A percentile compares a stretch with the other conserved stretches of the same genome.
Evolutionary conservation across 2,113 vertebrate genomes (phyloP).

Genomic region (Murina feae): DNA sequence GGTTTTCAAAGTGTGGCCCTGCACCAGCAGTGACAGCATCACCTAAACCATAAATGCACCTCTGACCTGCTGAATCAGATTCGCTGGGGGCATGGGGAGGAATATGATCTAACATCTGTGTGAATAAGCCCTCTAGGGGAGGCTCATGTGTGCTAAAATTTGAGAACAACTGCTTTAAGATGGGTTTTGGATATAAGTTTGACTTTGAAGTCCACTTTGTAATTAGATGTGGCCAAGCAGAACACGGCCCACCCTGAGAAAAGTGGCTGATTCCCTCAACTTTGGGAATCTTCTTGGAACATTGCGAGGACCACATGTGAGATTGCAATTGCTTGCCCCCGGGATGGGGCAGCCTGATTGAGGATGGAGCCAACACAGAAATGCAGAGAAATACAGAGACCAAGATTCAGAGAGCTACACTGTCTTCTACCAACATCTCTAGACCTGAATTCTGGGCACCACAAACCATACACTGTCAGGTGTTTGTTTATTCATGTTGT

Average conservation of each 20-base stretch:
- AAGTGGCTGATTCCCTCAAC: neutral
- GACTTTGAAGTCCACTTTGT: neutral
- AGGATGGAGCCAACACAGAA: neutral
- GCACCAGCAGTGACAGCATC: neutral
- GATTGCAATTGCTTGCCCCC: neutral
- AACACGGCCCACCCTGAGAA: neutral
- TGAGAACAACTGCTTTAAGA: neutral
- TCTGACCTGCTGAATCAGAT: neutral
- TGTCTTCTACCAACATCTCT: neutral
- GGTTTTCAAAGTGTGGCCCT: neutral
- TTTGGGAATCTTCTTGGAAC: neutral
- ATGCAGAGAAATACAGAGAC: neutral
- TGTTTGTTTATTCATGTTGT: neutral
- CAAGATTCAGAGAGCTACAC: fast-evolving
- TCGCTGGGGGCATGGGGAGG: neutral
- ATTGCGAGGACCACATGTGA: neutral
- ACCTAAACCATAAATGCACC: neutral
- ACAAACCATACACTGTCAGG: neutral
- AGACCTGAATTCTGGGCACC: fast-evolving
- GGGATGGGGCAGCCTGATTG: neutral
- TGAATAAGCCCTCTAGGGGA: neutral
- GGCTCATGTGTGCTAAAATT: neutral
- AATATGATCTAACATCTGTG: too few species aligned
- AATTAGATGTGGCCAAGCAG: neutral
- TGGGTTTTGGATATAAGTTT: neutral